These are phyloP conservation scores for Lytechinus pictus DNA, from an alignment of 35 echinoderm and acorn worm genomes.

Conservation along the genomic window DNA sequence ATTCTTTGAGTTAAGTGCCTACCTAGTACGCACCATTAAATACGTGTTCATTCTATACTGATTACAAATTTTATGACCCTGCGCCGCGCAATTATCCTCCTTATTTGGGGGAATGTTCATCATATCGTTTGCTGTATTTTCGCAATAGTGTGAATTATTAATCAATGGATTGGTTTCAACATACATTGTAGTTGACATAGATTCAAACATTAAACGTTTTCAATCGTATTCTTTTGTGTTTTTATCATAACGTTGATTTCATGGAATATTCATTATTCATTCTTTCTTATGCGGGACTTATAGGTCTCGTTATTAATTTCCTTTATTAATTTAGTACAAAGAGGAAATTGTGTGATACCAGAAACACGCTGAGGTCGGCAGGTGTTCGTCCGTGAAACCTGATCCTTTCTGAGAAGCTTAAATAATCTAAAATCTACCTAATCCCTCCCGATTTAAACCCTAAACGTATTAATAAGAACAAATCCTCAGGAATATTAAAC, in stretches of 20 bases:
- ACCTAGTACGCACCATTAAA: neutral
- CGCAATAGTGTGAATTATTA: no score
- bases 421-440: conserved; percentile 41
- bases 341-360: neutral
- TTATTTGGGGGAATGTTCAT: neutral
- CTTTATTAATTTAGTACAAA: neutral
- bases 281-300: neutral
- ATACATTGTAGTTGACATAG: no score
- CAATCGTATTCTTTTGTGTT: no score
- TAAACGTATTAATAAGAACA: conserved; percentile 42
- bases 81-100: neutral
- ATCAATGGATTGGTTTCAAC: no score
- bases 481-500: neutral
- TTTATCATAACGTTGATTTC: neutral
- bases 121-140: neutral
- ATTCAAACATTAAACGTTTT: no score
- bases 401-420: conserved; percentile 24
- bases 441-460: conserved; percentile 39
- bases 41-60: neutral
- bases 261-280: neutral
- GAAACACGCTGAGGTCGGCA: neutral
- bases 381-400: neutral
- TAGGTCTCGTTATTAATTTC: neutral
- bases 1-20: neutral
- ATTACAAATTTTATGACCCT: neutral